Conservation (phyloP, 2,797 vertebrate genomes). For the Champsocephalus gunnari region DNA sequence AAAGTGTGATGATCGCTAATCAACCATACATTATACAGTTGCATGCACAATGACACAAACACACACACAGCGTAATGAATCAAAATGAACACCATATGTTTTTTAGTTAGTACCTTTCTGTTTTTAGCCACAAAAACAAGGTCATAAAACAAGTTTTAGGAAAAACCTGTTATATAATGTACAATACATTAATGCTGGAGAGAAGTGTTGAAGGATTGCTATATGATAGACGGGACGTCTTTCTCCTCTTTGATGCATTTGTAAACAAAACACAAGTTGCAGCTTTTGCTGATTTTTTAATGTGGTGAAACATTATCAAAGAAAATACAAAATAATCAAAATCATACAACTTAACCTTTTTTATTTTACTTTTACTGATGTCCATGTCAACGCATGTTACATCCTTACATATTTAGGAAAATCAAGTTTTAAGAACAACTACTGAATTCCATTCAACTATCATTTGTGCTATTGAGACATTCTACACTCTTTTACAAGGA, state of each 20-base stretch:
- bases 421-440: slow-evolving; percentile 7
- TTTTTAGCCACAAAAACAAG: not conserved
- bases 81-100: slow-evolving; percentile 3
- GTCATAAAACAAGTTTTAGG: not conserved
- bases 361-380: not conserved
- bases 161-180: not conserved
- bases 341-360: not conserved
- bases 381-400: not conserved
- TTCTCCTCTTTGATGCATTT: not conserved
- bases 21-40: slow-evolving; percentile 32
- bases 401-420: slow-evolving; percentile 21
- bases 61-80: not conserved
- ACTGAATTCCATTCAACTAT: slow-evolving; percentile 19
- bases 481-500: slow-evolving; percentile 9
- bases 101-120: too few species aligned
- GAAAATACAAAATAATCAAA: too few species aligned
- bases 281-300: not conserved
- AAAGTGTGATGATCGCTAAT: slow-evolving; percentile 54
- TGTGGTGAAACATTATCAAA: too few species aligned
- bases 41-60: not conserved
- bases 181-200: not conserved
- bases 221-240: too few species aligned
- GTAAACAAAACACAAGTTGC: not conserved
- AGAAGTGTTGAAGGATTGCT: not conserved
- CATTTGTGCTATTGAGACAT: slow-evolving; percentile 12